These are phyloP conservation scores for Iphiclides podalirius DNA, from an alignment of 2,888 invertebrate genomes.

Conservation along the genomic window DNA sequence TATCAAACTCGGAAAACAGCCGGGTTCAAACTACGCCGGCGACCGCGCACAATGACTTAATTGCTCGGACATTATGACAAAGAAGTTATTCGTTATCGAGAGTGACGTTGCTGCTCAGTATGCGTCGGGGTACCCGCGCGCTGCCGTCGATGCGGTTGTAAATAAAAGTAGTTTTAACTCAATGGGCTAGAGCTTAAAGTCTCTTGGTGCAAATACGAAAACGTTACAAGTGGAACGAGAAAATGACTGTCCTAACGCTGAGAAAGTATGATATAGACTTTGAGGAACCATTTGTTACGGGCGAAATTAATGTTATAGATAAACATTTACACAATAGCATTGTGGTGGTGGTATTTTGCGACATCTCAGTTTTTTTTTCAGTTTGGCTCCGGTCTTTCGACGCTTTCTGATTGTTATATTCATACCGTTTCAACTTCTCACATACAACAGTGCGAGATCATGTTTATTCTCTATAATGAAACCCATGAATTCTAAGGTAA, in stretches of 20 bases:
- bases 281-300: too few species aligned
- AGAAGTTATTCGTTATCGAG: slow-evolving; percentile 22
- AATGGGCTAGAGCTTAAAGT: slow-evolving; percentile 7
- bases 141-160: background rate
- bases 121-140: slow-evolving; percentile 14
- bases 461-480: too few species aligned
- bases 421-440: too few species aligned
- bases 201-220: background rate
- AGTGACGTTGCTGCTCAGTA: slow-evolving; percentile 12
- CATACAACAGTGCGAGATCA: too few species aligned
- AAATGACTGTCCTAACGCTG: background rate
- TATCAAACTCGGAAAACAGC: background rate
- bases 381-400: too few species aligned
- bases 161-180: background rate
- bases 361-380: too few species aligned
- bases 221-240: background rate
- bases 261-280: background rate
- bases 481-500: too few species aligned
- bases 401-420: too few species aligned
- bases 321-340: too few species aligned
- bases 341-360: too few species aligned
- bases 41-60: slow-evolving; percentile 6
- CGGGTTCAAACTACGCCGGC: slow-evolving; percentile 2
- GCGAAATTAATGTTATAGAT: too few species aligned
- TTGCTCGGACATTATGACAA: slow-evolving; percentile 2